phyloP scores from a whole-genome alignment of 2,797 vertebrate genomes.

The Gobio occitaniae region DNA sequence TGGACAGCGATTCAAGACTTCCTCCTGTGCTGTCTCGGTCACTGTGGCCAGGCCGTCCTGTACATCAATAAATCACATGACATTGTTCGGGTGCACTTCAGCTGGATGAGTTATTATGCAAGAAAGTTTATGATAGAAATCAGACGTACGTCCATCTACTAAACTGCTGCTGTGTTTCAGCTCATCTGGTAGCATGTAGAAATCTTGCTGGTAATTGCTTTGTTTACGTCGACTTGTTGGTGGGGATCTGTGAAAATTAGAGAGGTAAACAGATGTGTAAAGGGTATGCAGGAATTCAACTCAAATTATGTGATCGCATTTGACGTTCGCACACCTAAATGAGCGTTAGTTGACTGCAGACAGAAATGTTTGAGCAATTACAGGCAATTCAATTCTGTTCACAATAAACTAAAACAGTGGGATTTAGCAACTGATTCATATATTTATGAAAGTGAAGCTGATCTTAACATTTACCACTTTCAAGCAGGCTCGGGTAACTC shows the following conservation, averaged over 20 bases:
- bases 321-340: not conserved
- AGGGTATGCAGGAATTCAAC: not conserved
- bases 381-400: not conserved
- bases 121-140: not conserved
- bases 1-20: conserved; percentile 87
- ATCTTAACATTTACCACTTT: not conserved
- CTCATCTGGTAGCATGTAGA: conserved; percentile 66
- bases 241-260: conserved; percentile 51
- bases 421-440: not conserved
- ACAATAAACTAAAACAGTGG: not conserved
- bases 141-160: conserved; percentile 68
- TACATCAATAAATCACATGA: conserved; percentile 30
- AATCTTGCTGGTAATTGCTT: conserved; percentile 69
- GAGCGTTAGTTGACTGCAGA: not conserved
- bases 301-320: not conserved
- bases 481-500: no score
- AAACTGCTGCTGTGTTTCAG: conserved; percentile 53
- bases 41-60: conserved; percentile 73
- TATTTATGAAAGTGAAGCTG: not conserved
- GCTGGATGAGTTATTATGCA: not conserved
- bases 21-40: conserved; percentile 87
- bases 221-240: conserved; percentile 67
- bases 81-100: not conserved
- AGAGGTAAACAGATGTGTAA: not conserved
- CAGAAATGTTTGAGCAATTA: not conserved